These are phyloP conservation scores for Orbicella faveolata DNA, from an alignment of 64 coral and sea anemone species.

Conservation along the genomic window DNA sequence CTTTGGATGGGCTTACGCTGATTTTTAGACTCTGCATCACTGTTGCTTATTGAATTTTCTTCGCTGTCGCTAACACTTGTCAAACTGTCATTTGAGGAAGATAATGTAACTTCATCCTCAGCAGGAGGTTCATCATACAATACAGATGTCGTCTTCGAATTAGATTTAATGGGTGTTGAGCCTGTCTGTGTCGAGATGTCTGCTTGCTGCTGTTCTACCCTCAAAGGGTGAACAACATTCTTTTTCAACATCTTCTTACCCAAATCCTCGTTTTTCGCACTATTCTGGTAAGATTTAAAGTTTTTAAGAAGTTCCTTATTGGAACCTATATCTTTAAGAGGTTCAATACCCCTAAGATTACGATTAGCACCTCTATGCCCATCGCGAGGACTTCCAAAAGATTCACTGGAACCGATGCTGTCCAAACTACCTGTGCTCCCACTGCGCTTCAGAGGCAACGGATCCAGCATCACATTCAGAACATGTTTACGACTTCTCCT, in stretches of 20 bases:
- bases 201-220: constrained; percentile 5
- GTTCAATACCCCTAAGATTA: constrained; percentile 72
- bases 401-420: constrained; percentile 61
- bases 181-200: not conserved
- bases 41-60: constrained; percentile 39
- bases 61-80: constrained; percentile 74
- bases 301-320: constrained; percentile 52
- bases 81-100: constrained; percentile 71
- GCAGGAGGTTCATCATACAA: constrained; percentile 3
- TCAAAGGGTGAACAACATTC: constrained; percentile 53
- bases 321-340: constrained; percentile 70
- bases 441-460: constrained; percentile 36
- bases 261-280: constrained; percentile 25
- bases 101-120: not conserved
- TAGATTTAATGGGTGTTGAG: not conserved
- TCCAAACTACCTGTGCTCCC: constrained; percentile 59
- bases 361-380: not conserved
- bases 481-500: constrained; percentile 58
- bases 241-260: constrained; percentile 16
- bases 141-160: not conserved
- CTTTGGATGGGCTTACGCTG: constrained; percentile 5
- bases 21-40: constrained; percentile 40
- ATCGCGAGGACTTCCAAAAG: constrained; percentile 42
- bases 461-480: constrained; percentile 53
- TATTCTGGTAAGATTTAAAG: constrained; percentile 74